Percentiles rank a stretch among this genome's conserved stretches.
Conservation (phyloP, 2,113 vertebrate genomes). For the Anhinga anhinga region DNA sequence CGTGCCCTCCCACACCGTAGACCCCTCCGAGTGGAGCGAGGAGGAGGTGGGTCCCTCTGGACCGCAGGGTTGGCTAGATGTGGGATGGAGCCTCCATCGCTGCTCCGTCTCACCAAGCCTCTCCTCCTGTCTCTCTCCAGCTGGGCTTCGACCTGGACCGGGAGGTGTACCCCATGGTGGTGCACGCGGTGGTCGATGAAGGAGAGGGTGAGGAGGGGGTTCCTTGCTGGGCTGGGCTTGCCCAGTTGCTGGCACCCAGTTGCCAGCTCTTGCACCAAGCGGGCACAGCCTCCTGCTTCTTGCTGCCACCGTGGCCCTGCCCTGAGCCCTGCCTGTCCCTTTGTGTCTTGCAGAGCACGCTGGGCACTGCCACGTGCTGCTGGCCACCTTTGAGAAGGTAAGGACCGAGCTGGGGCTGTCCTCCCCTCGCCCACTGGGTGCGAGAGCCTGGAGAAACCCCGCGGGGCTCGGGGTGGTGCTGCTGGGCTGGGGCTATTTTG, state of each 20-base stretch:
- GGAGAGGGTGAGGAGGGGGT: constrained; percentile 78
- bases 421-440: rapidly evolving
- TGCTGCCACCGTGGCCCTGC: rapidly evolving
- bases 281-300: neutral
- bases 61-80: rapidly evolving
- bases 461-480: rapidly evolving
- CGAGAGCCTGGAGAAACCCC: neutral
- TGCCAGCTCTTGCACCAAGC: neutral
- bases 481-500: neutral
- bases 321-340: neutral
- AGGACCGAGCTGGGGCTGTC: neutral
- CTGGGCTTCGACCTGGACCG: constrained; percentile 92
- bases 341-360: constrained; percentile 84
- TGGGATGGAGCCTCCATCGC: neutral
- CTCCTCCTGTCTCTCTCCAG: constrained; percentile 64
- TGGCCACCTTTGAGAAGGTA: constrained; percentile 98
- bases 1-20: constrained; percentile 92
- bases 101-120: neutral
- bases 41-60: constrained; percentile 83
- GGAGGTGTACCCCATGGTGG: constrained; percentile 94
- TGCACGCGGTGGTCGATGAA: constrained; percentile 93
- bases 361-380: constrained; percentile 92
- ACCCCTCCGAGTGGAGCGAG: constrained; percentile 92
- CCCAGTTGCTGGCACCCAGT: neutral
- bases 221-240: neutral